These are phyloP conservation scores for Gymnoscelis rufifasciata DNA, from an alignment of 2,888 invertebrate species.

Conservation along the genomic window DNA sequence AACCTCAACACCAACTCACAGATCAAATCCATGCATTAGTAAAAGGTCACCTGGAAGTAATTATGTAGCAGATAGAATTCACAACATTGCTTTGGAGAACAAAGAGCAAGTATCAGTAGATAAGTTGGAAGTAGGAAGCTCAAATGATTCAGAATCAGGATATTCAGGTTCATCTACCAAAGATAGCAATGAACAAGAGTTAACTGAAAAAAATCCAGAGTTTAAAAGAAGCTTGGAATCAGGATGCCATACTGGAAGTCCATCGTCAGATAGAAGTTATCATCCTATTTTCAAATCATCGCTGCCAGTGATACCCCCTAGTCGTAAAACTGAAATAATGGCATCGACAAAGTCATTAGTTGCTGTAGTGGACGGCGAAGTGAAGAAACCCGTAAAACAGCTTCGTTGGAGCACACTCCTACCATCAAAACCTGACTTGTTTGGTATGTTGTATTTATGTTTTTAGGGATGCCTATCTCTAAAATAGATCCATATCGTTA, in stretches of 20 bases:
- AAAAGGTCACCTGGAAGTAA: slow-evolving; percentile 5
- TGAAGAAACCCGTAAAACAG: slow-evolving; percentile 44
- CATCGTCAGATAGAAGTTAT: slow-evolving; percentile 21
- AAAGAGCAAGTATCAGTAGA: slow-evolving; percentile 33
- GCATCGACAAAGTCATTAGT: slow-evolving; percentile 47
- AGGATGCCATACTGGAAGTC: slow-evolving; percentile 25
- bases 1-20: slow-evolving; percentile 42
- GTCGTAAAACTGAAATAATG: slow-evolving; percentile 33
- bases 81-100: slow-evolving; percentile 33
- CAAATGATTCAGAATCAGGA: slow-evolving; percentile 53
- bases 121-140: slow-evolving; percentile 44
- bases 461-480: too few relatives aligned
- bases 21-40: slow-evolving; percentile 3
- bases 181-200: slow-evolving; percentile 39
- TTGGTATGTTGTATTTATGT: slow-evolving; percentile 7
- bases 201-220: slow-evolving; percentile 23
- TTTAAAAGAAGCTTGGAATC: slow-evolving; percentile 23
- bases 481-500: too few relatives aligned
- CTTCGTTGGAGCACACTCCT: slow-evolving; percentile 57
- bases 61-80: slow-evolving; percentile 31
- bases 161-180: slow-evolving; percentile 48
- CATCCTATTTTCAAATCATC: slow-evolving; percentile 42
- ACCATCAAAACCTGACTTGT: slow-evolving; percentile 41
- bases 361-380: slow-evolving; percentile 31
- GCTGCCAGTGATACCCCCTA: slow-evolving; percentile 38